phyloP scores from a whole-genome alignment of 2,888 invertebrate genomes.

The Torymus auratus region DNA sequence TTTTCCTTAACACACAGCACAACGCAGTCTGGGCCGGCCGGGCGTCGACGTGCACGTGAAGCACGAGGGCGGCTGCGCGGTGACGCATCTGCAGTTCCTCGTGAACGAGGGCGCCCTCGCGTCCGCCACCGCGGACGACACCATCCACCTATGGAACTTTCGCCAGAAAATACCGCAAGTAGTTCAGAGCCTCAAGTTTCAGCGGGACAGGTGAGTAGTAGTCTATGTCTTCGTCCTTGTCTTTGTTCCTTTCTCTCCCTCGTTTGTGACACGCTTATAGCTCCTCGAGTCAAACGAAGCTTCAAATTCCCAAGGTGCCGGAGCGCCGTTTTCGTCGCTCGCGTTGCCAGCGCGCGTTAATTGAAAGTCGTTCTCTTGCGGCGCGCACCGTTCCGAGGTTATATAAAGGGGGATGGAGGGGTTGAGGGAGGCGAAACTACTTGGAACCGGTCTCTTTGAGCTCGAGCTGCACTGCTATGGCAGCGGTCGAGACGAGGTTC shows the following conservation, averaged over 20 bases:
- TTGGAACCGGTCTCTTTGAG: no score
- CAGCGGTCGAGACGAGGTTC: no score
- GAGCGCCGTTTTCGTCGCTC: neutral
- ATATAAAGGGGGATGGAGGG: no score
- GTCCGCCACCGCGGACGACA: slow-evolving; percentile 97
- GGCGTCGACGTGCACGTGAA: slow-evolving; percentile 97
- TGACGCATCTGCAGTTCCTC: slow-evolving; percentile 94
- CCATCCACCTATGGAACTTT: slow-evolving; percentile 98
- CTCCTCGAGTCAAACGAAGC: slow-evolving; percentile 30
- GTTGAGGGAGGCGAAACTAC: no score
- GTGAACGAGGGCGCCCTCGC: slow-evolving; percentile 98
- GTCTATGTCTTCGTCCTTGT: no score
- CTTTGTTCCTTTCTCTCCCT: no score
- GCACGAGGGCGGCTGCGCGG: slow-evolving; percentile 88
- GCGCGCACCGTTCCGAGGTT: no score
- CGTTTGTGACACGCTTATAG: no score
- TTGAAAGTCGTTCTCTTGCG: slow-evolving; percentile 37
- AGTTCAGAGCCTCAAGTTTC: slow-evolving; percentile 97
- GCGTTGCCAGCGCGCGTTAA: slow-evolving; percentile 2
- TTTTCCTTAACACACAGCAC: slow-evolving; percentile 72
- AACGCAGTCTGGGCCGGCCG: slow-evolving; percentile 92
- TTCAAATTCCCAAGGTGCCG: slow-evolving; percentile 25
- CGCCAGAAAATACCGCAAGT: slow-evolving; percentile 95
- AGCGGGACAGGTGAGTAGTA: slow-evolving; percentile 89
- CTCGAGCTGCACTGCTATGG: no score